Base-by-base conservation (phyloP, 2,888 invertebrate species). In the Eueremaeus valkanovi region DNA sequence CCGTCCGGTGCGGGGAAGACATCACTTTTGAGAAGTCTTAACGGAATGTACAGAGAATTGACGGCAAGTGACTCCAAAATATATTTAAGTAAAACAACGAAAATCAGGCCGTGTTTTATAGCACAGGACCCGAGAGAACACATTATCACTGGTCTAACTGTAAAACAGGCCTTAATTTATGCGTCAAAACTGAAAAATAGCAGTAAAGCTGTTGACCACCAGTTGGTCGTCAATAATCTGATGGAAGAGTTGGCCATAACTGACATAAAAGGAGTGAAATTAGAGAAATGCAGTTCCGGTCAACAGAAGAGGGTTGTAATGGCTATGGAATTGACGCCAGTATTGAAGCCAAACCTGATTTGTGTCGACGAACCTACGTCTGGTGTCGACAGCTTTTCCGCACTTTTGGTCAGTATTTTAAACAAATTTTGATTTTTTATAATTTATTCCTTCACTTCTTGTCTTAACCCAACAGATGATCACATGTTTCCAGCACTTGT, bases 1-100 rank as follows among this genome's bases (percentile, higher is more conserved):
- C 61, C 61, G 61, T 63, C 61, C 31, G 61, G 61, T 31, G 61
- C 61, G 0, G 61, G 61, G 18, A 63, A 63, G 61, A 63, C 61
- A 63, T 63, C 61, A 9, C 33, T 63, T 6, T 63, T 63, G 18
- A 31, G 13, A 18, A 33, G 18, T 33, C 18, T 63, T 6, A 63
- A 63, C 33, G 61, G 61, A 31, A 16, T 33, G 33, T 33, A 63
- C 16, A 33, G 31, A 3, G n/a, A 31, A 31, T n/a, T 63, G n/a
- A 63, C 33, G 61, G 33, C 61, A 18, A 33, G 5, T 1, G 33
- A 63, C 3, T 63, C 61, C 1, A 31, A 33, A 9, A 63, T 63
- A 31, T 63, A 16, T 18, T 63, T 63, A n/a, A 63, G 61, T 55
- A 27, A 27, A 9, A 27, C 27, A 27, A 24, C 0, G 11, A 55